Evolutionary conservation across 2,113 vertebrate species (phyloP), one percentile per base, ranked within the genome.

Genomic region (Pedetes capensis): DNA sequence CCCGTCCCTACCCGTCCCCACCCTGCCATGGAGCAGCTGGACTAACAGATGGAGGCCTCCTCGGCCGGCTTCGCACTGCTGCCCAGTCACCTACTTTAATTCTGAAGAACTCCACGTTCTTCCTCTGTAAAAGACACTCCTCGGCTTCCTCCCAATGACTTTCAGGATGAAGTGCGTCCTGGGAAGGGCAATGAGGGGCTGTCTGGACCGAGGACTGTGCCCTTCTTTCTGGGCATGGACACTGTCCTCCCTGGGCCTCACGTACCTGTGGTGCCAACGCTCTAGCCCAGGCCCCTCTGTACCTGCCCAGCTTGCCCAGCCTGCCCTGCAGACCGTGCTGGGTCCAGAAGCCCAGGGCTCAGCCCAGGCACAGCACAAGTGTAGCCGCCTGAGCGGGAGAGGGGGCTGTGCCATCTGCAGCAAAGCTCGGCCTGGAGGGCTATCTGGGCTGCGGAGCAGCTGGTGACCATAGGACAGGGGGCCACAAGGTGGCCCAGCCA

Each of bases 21-120:
- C 6, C 32, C 39, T 37, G 27, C 53, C 17, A 16, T 12, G 0
- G 16, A 59, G 39, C n/a, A 80, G 22, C 59, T 18, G 34, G 20
- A 39, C 6, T 27, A 42, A 75, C 27, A 18, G 44, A 64, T 18
- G 2, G 8, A 23, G 6, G 16, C 22, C 25, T 47, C 37, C 10
- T 12, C 10, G 32, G 11, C 53, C 1, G 12, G 11, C 37, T n/a
- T 8, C 12, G 1, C 44, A n/a, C 32, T 8, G 1, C 32, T 55
- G 80, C 37, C 49, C 16, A 59, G 25, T 49, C 17, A 47, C 11
- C 69, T 55, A 37, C 29, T 29, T 76, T 92, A 37, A 72, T 63
- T 59, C 8, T 39, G 49, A 59, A 47, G 61, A 78, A 57, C 1
- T 37, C 3, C 11, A 2, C 7, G 3, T 25, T 55, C 29, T 84